Evolutionary conservation across 2,113 vertebrate species (phyloP).

Genomic region (Channa argus): DNA sequence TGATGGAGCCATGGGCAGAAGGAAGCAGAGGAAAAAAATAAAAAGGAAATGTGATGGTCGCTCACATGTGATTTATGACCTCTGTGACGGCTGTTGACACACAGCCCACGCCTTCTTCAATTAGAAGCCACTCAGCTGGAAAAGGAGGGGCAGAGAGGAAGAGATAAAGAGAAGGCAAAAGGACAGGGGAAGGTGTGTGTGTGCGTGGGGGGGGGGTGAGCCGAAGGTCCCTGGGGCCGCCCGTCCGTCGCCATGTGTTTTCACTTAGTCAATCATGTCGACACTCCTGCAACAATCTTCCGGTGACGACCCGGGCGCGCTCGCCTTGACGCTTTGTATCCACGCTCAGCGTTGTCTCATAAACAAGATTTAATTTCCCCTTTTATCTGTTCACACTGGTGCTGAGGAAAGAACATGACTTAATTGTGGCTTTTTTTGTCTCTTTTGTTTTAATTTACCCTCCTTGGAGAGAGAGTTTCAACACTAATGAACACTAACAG

Average conservation of each 20-base stretch:
- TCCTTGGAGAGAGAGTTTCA: too few relatives aligned
- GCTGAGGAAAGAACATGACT: slow-evolving; percentile 1
- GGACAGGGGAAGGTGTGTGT: slow-evolving; percentile 1
- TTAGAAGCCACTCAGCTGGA: slow-evolving; percentile 72
- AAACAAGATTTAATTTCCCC: slow-evolving; percentile 70
- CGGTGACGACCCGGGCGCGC: slow-evolving; percentile 41
- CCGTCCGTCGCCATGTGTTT: slow-evolving; percentile 73
- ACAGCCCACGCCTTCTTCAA: slow-evolving; percentile 62
- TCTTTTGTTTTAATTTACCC: too few relatives aligned
- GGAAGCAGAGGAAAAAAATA: background rate
- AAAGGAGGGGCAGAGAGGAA: slow-evolving; percentile 27
- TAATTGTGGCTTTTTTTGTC: too few relatives aligned
- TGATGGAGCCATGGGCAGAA: background rate
- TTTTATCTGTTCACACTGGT: slow-evolving; percentile 55
- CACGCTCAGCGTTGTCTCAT: slow-evolving; percentile 52
- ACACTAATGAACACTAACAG: too few relatives aligned
- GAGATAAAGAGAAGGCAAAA: slow-evolving; percentile 22
- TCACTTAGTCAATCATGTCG: slow-evolving; percentile 81
- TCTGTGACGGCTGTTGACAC: slow-evolving; percentile 43
- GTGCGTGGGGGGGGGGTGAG: slow-evolving; percentile 1
- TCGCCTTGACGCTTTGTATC: slow-evolving; percentile 52
- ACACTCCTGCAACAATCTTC: slow-evolving; percentile 72
- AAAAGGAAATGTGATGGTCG: background rate
- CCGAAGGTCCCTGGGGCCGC: slow-evolving; percentile 54
- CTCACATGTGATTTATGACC: slow-evolving; percentile 59